Evolutionary conservation across 2,888 invertebrate species (phyloP).

Genomic region (Nemotelus nigrinus): DNA sequence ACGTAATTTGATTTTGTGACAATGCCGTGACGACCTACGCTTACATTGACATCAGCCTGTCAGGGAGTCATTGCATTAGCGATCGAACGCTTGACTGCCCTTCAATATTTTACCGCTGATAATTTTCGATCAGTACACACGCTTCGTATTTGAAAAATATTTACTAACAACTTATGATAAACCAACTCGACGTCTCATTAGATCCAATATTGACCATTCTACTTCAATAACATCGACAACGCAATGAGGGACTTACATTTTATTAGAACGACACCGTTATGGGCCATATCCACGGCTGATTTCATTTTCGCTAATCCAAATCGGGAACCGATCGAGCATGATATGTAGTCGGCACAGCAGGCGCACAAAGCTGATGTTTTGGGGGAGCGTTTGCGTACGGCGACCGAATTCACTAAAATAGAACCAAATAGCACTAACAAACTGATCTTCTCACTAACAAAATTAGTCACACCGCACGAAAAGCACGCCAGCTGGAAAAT

Average conservation of each 20-base stretch:
- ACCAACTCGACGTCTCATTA: too few species aligned
- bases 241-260: slow-evolving; percentile 58
- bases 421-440: slow-evolving; percentile 30
- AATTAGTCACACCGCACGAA: slow-evolving; percentile 24
- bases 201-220: too few species aligned
- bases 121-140: too few species aligned
- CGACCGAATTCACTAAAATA: slow-evolving; percentile 23
- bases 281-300: slow-evolving; percentile 59
- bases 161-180: too few species aligned
- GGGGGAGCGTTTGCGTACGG: not conserved
- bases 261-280: slow-evolving; percentile 61
- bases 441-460: slow-evolving; percentile 1
- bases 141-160: too few species aligned
- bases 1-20: not conserved
- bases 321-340: slow-evolving; percentile 30
- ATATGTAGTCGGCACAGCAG: not conserved
- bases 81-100: too few species aligned
- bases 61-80: too few species aligned
- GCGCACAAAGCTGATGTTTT: not conserved
- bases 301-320: slow-evolving; percentile 58
- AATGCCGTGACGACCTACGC: not conserved
- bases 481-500: slow-evolving; percentile 11
- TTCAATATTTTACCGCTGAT: too few species aligned
- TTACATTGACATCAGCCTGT: too few species aligned
- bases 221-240: too few species aligned